These are phyloP conservation scores for Lutra lutra DNA, from an alignment of 2,797 vertebrate species.

Conservation along the genomic window DNA sequence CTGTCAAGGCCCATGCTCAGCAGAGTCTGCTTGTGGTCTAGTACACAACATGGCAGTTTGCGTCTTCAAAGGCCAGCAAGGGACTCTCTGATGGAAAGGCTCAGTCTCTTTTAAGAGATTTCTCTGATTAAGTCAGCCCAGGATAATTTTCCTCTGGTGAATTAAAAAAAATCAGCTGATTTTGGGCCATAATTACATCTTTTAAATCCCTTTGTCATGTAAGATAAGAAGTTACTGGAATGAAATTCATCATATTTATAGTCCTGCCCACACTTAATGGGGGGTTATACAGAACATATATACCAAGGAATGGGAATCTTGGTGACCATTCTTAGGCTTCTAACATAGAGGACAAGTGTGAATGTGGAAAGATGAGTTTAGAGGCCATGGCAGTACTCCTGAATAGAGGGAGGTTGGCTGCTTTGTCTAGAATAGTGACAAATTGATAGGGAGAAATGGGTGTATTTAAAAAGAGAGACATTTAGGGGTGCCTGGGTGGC, in stretches of 20 bases:
- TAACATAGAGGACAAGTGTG: not conserved
- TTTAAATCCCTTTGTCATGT: not conserved
- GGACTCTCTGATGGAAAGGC: not conserved
- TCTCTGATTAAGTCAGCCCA: not conserved
- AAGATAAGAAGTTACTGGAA: not conserved
- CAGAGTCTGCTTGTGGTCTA: not conserved
- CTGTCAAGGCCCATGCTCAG: not conserved
- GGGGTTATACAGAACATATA: not conserved
- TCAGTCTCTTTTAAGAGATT: not conserved
- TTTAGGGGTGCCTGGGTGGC: not conserved
- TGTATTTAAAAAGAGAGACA: not conserved
- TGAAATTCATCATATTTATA: not conserved
- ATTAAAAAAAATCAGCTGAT: conserved; percentile 17
- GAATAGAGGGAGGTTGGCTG: not conserved
- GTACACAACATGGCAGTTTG: not conserved
- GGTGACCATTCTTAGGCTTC: not conserved
- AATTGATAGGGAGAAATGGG: not conserved
- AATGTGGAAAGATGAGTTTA: not conserved
- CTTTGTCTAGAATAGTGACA: conserved; percentile 14
- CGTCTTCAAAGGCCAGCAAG: not conserved
- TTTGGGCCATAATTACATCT: not conserved
- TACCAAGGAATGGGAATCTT: not conserved
- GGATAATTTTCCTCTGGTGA: not conserved
- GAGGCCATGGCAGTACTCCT: not conserved
- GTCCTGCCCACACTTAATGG: not conserved